phyloP scores from a whole-genome alignment of 1,140 invertebrate genomes.

The Anoplophora glabripennis region DNA sequence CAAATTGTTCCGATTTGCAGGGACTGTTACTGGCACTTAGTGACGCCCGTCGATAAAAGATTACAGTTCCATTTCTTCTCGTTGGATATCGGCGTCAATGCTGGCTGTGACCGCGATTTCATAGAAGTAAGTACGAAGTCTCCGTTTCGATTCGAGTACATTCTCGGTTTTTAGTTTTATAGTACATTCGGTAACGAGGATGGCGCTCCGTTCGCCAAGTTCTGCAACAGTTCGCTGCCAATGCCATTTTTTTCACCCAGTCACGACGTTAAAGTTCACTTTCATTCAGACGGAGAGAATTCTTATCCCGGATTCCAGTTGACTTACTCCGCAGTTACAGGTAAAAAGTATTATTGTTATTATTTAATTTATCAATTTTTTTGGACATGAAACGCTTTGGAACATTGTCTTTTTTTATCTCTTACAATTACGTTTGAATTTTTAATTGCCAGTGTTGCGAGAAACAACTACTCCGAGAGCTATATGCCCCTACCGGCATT shows the following conservation, averaged over 20 bases:
- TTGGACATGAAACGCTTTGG: no score
- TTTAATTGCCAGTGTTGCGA: no score
- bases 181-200: conserved; percentile 19
- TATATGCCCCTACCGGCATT: no score
- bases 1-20: conserved; percentile 26
- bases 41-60: conserved; percentile 65
- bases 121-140: conserved; percentile 61
- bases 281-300: conserved; percentile 71
- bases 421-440: no score
- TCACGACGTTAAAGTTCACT: conserved; percentile 63
- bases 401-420: no score
- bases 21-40: conserved; percentile 77
- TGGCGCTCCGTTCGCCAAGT: conserved; percentile 59
- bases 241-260: conserved; percentile 66
- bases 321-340: conserved; percentile 66
- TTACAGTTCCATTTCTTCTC: conserved; percentile 81
- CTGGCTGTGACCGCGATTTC: conserved; percentile 75
- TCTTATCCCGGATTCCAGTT: conserved; percentile 77
- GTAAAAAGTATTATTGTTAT: conserved; percentile 42
- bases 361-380: no score
- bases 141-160: no score
- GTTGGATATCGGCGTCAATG: conserved; percentile 72
- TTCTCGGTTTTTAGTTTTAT: no score
- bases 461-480: no score
- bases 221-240: conserved; percentile 70